phyloP scores from a whole-genome alignment of 2,113 vertebrate genomes.

The Manacus vitellinus region DNA sequence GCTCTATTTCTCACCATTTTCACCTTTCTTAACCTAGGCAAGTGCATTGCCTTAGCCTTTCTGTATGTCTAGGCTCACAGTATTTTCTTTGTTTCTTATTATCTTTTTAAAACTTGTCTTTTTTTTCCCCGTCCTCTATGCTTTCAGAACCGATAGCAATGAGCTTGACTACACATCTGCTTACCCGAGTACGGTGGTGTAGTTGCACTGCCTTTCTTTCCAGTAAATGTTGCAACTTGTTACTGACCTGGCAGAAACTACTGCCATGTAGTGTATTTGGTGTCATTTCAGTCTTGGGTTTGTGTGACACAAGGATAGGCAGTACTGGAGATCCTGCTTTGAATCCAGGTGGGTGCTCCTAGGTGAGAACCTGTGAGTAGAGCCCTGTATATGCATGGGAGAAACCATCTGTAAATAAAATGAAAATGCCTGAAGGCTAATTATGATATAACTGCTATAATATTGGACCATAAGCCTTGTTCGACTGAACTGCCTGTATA shows the following conservation, averaged over 20 bases:
- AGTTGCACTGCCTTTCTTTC: not conserved
- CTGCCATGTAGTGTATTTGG: not conserved
- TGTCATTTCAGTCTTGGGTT: not conserved
- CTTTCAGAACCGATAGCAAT: not conserved
- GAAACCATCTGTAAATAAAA: not conserved
- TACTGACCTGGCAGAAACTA: not conserved
- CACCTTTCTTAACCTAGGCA: not conserved
- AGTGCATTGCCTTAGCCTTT: not conserved
- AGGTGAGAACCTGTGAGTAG: not conserved
- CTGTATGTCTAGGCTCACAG: not conserved
- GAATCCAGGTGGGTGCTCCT: rapidly evolving
- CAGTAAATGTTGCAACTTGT: not conserved
- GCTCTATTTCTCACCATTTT: not conserved
- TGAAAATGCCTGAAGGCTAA: not conserved
- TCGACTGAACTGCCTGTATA: not conserved
- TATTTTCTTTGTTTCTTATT: not conserved
- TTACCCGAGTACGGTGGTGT: not conserved
- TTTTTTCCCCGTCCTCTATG: not conserved
- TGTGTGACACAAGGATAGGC: not conserved
- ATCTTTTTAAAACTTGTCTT: not conserved
- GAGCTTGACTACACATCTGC: not conserved
- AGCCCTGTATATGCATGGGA: not conserved
- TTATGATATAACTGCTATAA: not conserved
- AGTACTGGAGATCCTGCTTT: not conserved
- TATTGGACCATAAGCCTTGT: not conserved